Base-by-base conservation (phyloP, 2,888 invertebrate genomes). In the Coenonympha arcania region DNA sequence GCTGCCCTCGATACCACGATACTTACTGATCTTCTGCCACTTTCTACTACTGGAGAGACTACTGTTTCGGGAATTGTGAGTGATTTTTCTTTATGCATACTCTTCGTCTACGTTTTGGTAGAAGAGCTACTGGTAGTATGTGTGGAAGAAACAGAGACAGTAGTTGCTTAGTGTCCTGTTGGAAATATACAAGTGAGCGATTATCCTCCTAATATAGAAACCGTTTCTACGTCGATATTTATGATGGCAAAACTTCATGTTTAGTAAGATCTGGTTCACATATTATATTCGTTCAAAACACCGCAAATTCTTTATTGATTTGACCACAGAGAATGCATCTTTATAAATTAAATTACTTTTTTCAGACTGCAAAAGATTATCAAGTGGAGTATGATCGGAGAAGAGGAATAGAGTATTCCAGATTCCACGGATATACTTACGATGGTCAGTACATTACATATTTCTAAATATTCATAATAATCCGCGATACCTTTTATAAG, bases 381-480 rank as follows among this genome's bases (percentile, higher is more conserved):
- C 89, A 92, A 67, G 87, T 89, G 30, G 93, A 95, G 73, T 98
- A 98, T 75, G 92, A 96, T 66, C 89, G 92, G 22, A 84, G 93
- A 55, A 88, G 95, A 58, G 93, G 94, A 1, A 73, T 81, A 1
- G 95, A 96, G 68, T 97, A 95, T 81, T 97, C 96, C 26, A 90
- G 96, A 59, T 98, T 96, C 73, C 98, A 98, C 75, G 98, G 98
- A 2, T 99, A 99, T 78, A 98, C 98, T 6, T 99, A 99, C 75
- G 99, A 99, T 77, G 99, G 96, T 86, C 61, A 64, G 31, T 36
- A 9, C 2, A 24, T 13, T 4, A 36, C 37, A 5, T 19, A 26
- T 19, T 22, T 13, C 8, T 15, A n/a, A n/a, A n/a, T n/a, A n/a
- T n/a, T n/a, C n/a, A n/a, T n/a, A n/a, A n/a, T n/a, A n/a, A n/a